These are phyloP conservation scores for Propithecus coquereli DNA, from an alignment of 2,113 vertebrate species.

Conservation along the genomic window DNA sequence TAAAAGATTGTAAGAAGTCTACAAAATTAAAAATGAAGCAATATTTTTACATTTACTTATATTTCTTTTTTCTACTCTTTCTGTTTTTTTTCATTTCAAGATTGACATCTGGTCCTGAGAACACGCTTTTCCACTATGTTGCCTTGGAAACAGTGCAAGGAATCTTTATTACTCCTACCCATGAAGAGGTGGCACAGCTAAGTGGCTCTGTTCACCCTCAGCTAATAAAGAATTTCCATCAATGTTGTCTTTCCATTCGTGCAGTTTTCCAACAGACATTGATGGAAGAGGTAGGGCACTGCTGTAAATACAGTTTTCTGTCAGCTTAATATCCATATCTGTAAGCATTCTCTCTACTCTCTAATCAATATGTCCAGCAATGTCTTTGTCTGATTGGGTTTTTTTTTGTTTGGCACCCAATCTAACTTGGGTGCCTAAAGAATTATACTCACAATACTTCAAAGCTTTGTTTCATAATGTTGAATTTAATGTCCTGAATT, in stretches of 20 bases:
- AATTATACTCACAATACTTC: background rate
- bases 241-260: slow-evolving; percentile 95
- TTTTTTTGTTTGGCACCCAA: background rate
- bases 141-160: slow-evolving; percentile 94
- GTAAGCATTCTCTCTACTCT: background rate
- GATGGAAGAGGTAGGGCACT: slow-evolving; percentile 83
- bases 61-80: background rate
- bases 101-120: slow-evolving; percentile 93
- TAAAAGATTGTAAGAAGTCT: background rate
- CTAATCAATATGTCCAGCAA: background rate
- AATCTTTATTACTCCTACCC: slow-evolving; percentile 95
- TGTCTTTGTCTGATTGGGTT: background rate
- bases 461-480: slow-evolving; percentile 19
- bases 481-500: background rate
- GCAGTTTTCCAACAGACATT: slow-evolving; percentile 90
- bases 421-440: background rate
- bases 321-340: background rate
- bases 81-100: slow-evolving; percentile 74
- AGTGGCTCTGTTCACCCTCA: slow-evolving; percentile 92
- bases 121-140: slow-evolving; percentile 96
- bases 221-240: slow-evolving; percentile 95
- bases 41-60: background rate
- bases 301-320: background rate
- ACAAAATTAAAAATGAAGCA: slow-evolving; percentile 29
- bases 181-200: slow-evolving; percentile 90